Percentiles rank a stretch among this genome's conserved stretches.
These are phyloP conservation scores for Coenobita brevimanus DNA, from an alignment of 1,140 invertebrate species.

Conservation along the genomic window DNA sequence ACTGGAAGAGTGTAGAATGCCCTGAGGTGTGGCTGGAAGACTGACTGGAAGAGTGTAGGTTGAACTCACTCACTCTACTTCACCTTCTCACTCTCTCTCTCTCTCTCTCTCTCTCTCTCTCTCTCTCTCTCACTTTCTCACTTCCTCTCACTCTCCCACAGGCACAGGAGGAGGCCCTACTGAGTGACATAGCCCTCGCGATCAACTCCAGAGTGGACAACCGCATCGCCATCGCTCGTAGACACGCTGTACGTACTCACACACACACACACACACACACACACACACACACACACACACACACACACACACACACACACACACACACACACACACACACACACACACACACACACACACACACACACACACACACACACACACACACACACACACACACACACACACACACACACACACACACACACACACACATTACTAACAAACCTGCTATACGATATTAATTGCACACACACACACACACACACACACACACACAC, in stretches of 20 bases:
- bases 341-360: constrained; percentile 14
- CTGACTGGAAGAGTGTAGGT: not conserved
- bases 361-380: not conserved
- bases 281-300: not conserved
- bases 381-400: not conserved
- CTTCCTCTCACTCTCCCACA: constrained; percentile 74
- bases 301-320: not conserved
- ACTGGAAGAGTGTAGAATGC: not conserved
- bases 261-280: not conserved
- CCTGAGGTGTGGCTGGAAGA: not conserved
- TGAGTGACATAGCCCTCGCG: constrained; percentile 87
- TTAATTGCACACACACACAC: not conserved
- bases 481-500: not conserved
- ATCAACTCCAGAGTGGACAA: constrained; percentile 93
- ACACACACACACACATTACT: no score
- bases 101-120: not conserved
- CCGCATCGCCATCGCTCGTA: constrained; percentile 92
- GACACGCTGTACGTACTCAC: constrained; percentile 84
- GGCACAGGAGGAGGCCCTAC: constrained; percentile 90
- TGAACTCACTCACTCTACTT: no score
- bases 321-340: not conserved
- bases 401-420: not conserved
- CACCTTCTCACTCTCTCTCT: not conserved
- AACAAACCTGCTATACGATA: not conserved
- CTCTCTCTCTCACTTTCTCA: not conserved